phyloP scores from a whole-genome alignment of 2,888 invertebrate genomes.

The Maniola hyperantus region DNA sequence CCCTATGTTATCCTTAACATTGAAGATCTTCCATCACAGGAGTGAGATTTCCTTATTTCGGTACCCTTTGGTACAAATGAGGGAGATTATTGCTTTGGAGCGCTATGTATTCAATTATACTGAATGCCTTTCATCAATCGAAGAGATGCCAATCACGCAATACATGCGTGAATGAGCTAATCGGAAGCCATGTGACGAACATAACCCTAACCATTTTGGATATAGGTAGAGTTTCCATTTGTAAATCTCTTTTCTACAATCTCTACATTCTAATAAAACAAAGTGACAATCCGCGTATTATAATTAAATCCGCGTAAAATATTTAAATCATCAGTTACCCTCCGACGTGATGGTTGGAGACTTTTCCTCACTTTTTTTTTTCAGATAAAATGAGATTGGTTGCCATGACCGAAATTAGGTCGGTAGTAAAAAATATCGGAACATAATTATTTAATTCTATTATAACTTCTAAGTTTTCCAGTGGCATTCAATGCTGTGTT shows the following conservation, averaged over 20 bases:
- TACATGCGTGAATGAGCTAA: constrained; percentile 17
- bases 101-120: constrained; percentile 28
- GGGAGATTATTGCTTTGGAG: constrained; percentile 18
- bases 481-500: too few relatives aligned
- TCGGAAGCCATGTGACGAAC: constrained; percentile 18
- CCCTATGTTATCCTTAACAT: background rate
- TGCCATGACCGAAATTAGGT: too few relatives aligned
- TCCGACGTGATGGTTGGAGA: too few relatives aligned
- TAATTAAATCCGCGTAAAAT: too few relatives aligned
- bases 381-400: too few relatives aligned
- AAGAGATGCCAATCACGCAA: constrained; percentile 26
- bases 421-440: too few relatives aligned
- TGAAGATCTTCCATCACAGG: background rate
- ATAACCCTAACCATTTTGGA: background rate
- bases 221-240: background rate
- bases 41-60: background rate
- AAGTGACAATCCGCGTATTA: background rate
- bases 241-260: background rate
- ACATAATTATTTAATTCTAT: too few relatives aligned
- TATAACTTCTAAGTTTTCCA: too few relatives aligned
- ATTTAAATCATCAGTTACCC: too few relatives aligned
- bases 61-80: constrained; percentile 9
- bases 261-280: too few relatives aligned
- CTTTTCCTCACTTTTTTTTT: too few relatives aligned
- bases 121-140: constrained; percentile 31